Conservation (phyloP, 2,888 invertebrate species). For the Anthophora plumipes region DNA sequence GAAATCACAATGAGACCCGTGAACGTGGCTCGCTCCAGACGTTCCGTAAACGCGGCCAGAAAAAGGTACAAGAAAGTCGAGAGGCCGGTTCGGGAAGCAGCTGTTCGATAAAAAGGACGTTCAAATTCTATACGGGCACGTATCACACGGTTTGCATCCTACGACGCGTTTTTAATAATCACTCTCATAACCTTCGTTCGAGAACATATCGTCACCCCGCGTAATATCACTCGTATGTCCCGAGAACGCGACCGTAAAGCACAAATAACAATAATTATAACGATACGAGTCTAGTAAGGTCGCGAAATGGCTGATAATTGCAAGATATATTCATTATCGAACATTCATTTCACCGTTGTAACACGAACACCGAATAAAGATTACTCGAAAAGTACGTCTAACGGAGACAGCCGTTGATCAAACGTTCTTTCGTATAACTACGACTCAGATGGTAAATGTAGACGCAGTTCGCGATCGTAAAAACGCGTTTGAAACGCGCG, state of each 20-base stretch:
- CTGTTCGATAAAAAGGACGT: conserved; percentile 45
- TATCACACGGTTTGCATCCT: not conserved
- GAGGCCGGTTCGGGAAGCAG: conserved; percentile 46
- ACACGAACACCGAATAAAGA: not conserved
- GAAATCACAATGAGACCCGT: conserved; percentile 41
- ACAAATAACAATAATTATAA: not conserved
- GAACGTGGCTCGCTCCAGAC: conserved; percentile 18
- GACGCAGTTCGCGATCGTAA: not conserved
- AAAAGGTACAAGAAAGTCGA: conserved; percentile 31
- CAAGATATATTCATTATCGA: not conserved
- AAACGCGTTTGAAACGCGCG: conserved; percentile 14
- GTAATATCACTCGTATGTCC: not conserved
- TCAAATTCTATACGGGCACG: conserved; percentile 17
- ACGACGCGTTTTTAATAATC: not conserved
- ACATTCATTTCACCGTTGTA: not conserved
- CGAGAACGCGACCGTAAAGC: not conserved
- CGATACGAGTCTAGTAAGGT: not conserved
- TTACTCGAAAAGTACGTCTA: conserved; percentile 7
- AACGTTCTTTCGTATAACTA: conserved; percentile 3
- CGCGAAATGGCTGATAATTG: not conserved
- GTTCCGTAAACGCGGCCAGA: conserved; percentile 29
- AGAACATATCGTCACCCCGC: not conserved
- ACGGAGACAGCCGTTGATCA: conserved; percentile 11
- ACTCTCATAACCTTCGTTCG: not conserved
- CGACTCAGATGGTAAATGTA: conserved; percentile 18